Evolutionary conservation across 1,140 invertebrate genomes (phyloP).

Genomic region (Parasteatoda tepidariorum): DNA sequence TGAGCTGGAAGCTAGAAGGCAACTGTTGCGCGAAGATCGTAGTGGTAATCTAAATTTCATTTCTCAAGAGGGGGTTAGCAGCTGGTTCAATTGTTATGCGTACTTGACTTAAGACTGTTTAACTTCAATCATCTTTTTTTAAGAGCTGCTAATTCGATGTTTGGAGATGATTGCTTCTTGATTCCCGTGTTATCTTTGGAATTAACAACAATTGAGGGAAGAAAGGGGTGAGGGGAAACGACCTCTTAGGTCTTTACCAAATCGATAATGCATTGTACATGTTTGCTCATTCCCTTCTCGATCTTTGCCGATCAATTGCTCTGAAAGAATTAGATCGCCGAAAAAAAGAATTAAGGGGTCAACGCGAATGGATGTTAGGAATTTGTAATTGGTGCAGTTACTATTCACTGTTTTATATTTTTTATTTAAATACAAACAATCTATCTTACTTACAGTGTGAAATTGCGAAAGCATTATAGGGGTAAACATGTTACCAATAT

Average conservation of each 20-base stretch:
- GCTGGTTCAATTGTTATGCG: not conserved
- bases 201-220: not conserved
- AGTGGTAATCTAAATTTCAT: not conserved
- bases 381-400: no score
- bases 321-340: not conserved
- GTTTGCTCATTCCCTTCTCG: not conserved
- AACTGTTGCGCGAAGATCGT: constrained; percentile 4
- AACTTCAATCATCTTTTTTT: not conserved
- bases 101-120: not conserved
- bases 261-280: not conserved
- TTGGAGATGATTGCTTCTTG: constrained; percentile 31
- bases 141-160: not conserved
- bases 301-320: not conserved
- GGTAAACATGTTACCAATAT: no score
- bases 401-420: no score
- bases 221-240: not conserved
- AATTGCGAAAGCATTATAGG: no score
- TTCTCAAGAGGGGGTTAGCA: not conserved
- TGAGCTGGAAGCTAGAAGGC: not conserved
- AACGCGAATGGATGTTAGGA: no score
- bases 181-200: not conserved
- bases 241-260: constrained; percentile 8
- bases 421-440: no score
- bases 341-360: not conserved
- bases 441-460: no score